Percentiles rank a stretch among this genome's conserved stretches.
Conservation (phyloP, 2,888 invertebrate species). For the Minunthozetes semirufus region DNA sequence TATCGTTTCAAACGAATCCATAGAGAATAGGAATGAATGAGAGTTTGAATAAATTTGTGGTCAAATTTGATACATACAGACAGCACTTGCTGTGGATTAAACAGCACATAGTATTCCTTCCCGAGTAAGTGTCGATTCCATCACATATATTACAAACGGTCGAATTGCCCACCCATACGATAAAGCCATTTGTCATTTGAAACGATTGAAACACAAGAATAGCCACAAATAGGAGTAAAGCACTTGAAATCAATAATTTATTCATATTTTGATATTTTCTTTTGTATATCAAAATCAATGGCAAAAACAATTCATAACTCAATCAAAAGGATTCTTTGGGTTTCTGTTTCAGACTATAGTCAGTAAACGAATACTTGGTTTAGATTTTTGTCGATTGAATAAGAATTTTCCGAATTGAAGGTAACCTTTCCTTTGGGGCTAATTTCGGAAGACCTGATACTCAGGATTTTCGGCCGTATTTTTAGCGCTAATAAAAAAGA, state of each 20-base stretch:
- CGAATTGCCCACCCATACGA: conserved; percentile 32
- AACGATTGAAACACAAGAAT: conserved; percentile 10
- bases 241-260: conserved; percentile 19
- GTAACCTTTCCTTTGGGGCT: neutral
- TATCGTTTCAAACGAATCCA: too few species aligned
- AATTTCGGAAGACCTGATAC: neutral
- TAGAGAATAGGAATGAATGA: too few species aligned
- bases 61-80: conserved; percentile 2
- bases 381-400: neutral
- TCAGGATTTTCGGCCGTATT: neutral
- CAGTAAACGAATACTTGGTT: too few species aligned
- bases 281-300: neutral
- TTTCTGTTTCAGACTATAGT: too few species aligned
- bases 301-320: neutral
- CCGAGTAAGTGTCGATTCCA: conserved; percentile 34
- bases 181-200: conserved; percentile 11
- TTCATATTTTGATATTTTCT: neutral
- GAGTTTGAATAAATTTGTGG: neutral
- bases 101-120: conserved; percentile 35
- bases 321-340: too few species aligned
- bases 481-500: neutral
- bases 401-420: conserved; percentile 1
- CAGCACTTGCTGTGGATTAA: conserved; percentile 34
- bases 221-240: neutral
- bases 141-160: conserved; percentile 36